phyloP scores from a whole-genome alignment of 2,113 vertebrate species.

The Psilopogon haemacephalus region DNA sequence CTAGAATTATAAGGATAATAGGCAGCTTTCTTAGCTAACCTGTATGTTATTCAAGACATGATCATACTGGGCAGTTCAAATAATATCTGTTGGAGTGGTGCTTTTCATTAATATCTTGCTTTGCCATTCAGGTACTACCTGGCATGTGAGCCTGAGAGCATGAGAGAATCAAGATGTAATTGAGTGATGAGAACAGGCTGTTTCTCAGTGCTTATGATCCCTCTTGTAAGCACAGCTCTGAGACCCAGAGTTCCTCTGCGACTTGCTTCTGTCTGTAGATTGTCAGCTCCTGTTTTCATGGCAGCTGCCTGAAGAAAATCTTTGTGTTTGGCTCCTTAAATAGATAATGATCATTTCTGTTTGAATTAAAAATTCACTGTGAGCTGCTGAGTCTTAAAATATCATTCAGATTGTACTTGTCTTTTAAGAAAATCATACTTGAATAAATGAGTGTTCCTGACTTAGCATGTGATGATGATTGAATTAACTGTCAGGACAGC shows the following conservation, averaged over 20 bases:
- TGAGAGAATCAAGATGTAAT: not conserved
- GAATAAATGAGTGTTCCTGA: not conserved
- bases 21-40: not conserved
- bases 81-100: not conserved
- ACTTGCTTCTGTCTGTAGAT: not conserved
- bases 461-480: not conserved
- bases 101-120: not conserved
- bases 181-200: not conserved
- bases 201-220: not conserved
- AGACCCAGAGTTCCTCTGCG: not conserved
- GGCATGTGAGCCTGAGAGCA: not conserved
- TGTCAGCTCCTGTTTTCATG: not conserved
- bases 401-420: not conserved
- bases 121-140: not conserved
- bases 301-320: not conserved
- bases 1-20: not conserved
- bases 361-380: not conserved
- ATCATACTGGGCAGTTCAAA: rapidly evolving
- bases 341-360: not conserved
- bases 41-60: rapidly evolving
- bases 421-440: not conserved
- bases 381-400: not conserved
- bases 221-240: not conserved
- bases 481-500: not conserved
- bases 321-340: not conserved